Evolutionary conservation across 2,888 invertebrate species (phyloP), one percentile per base, ranked within the genome.

Genomic region (Exephanes ischioxanthus): DNA sequence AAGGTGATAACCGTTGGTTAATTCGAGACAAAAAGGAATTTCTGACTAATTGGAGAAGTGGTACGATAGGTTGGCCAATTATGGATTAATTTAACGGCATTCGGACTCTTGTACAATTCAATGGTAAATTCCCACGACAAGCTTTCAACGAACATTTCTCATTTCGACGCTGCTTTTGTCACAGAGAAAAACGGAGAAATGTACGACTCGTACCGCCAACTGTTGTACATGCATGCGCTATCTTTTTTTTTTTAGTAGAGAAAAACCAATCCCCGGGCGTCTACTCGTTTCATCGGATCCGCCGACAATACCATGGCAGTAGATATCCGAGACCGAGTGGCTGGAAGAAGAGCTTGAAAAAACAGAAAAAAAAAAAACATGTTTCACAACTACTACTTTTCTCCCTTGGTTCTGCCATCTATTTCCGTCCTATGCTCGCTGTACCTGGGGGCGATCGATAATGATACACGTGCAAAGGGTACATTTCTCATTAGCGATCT

Each of bases 401-500:
- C 19, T 33, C 6, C 11, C 51, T 70, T 70, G 58, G 58, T 33
- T 70, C 70, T 53, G 22, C 53, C 53, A 55, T 81, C 80, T 86
- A 77, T 82, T 70, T 83, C 37, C 22, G 48, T 71, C 16, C 51
- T 53, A 11, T n/a, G 63, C 51, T 55, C 45, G 4, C 76, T 37
- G 37, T 76, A 84, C 79, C 84, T 53, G 48, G 6, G 53, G 80
- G 80, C 83, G 83, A 85, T 77, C 84, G 63, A 80, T 85, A 83
- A 84, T 85, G 67, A 77, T 77, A 84, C 84, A 53, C 68, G 75
- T 83, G 75, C 33, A 58, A 68, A 75, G 61, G 80, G 84, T 79
- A 84, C 79, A 86, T 87, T 87, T 88, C 87, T 87, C 87, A 89
- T 88, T 83, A 88, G 82, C 75, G 72, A 73, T 86, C 76, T 63